These are phyloP conservation scores for Brassicogethes aeneus DNA, from an alignment of 2,888 invertebrate genomes.

Conservation along the genomic window DNA sequence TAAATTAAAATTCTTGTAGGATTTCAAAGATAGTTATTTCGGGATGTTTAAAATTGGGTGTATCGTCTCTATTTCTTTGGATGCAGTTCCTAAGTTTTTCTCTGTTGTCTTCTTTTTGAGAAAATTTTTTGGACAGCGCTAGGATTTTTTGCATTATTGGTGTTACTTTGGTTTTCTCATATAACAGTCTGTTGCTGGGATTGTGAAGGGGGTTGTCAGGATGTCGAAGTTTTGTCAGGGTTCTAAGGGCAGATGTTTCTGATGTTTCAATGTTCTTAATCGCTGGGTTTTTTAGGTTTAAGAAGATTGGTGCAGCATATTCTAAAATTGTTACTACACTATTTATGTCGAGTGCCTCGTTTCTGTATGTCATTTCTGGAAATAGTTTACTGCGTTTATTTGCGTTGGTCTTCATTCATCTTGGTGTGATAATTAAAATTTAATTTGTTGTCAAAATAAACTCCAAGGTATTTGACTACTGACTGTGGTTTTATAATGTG, in stretches of 20 bases:
- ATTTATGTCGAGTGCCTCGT: background rate
- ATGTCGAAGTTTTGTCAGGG: background rate
- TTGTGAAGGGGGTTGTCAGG: background rate
- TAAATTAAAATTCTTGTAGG: too few relatives aligned
- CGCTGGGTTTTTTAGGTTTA: background rate
- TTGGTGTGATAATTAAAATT: slow-evolving; percentile 1
- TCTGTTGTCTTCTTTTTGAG: background rate
- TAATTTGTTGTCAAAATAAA: too few relatives aligned
- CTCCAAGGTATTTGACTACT: background rate
- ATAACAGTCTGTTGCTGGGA: background rate
- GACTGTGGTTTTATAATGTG: background rate
- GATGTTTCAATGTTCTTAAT: slow-evolving; percentile 1
- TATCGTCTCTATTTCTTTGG: background rate
- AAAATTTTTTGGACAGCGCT: background rate
- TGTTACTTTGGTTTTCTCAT: background rate
- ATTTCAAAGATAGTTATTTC: background rate
- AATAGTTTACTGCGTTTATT: background rate
- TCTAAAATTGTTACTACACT: background rate
- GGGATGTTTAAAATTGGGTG: background rate
- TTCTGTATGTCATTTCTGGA: background rate
- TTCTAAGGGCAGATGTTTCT: background rate
- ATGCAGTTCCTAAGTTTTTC: background rate
- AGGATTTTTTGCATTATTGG: background rate
- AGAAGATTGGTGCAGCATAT: slow-evolving; percentile 1
- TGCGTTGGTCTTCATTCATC: background rate